phyloP scores from a whole-genome alignment of 2,113 vertebrate species.

The Nothocercus julius region DNA sequence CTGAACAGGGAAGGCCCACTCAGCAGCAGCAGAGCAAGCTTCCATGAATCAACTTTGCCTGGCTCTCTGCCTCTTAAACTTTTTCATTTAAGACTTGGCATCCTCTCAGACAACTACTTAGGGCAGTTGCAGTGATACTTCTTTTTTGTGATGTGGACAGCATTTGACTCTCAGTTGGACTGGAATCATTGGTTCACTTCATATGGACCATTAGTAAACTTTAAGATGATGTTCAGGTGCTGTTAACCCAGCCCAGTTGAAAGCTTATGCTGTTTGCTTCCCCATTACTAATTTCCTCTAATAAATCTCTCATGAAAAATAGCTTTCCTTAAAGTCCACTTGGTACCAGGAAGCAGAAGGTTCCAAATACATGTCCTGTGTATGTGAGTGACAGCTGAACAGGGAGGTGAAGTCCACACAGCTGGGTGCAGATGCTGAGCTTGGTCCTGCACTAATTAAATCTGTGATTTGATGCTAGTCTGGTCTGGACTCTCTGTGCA shows the following conservation, averaged over 20 bases:
- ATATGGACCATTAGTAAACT: neutral
- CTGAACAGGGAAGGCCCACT: neutral
- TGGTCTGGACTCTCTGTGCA: neutral
- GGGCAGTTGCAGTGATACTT: neutral
- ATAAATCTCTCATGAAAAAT: neutral
- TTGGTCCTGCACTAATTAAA: neutral
- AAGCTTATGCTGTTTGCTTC: neutral
- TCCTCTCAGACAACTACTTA: neutral
- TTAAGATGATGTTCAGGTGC: neutral
- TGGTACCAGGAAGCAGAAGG: neutral
- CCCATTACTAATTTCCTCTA: neutral
- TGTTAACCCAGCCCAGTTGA: neutral
- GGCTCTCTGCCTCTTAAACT: neutral
- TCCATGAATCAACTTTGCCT: neutral
- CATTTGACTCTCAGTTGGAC: neutral
- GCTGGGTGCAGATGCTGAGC: neutral
- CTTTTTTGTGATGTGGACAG: neutral
- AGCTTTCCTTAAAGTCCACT: neutral
- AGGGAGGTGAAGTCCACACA: neutral
- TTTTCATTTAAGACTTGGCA: neutral
- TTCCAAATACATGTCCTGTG: neutral
- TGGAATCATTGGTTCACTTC: neutral
- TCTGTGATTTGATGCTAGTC: neutral
- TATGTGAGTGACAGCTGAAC: neutral
- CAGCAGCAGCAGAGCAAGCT: neutral